Evolutionary conservation across 2,888 invertebrate species (phyloP).

Genomic region (Ctena decussata): DNA sequence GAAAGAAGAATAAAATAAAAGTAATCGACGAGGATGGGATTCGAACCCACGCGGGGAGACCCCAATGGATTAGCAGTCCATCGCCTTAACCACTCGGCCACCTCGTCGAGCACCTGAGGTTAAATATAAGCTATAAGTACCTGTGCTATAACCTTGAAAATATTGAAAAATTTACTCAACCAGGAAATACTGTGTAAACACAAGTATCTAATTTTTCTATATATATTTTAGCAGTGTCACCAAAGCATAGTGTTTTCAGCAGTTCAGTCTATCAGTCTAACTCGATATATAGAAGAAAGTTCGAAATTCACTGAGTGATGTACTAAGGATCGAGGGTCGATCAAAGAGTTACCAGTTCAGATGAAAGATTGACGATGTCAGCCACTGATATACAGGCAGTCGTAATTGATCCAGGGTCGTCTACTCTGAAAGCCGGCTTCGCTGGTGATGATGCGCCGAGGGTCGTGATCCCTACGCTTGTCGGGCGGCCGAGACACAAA

Average conservation of each 20-base stretch:
- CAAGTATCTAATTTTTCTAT: too few relatives aligned
- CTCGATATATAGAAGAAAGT: too few relatives aligned
- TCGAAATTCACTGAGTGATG: too few relatives aligned
- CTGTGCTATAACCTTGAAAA: too few relatives aligned
- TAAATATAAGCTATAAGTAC: not conserved
- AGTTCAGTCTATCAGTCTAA: too few relatives aligned
- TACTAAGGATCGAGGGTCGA: too few relatives aligned
- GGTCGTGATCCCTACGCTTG: conserved; percentile 20
- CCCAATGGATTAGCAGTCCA: conserved; percentile 17
- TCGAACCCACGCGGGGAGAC: conserved; percentile 16
- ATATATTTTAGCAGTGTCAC: too few relatives aligned
- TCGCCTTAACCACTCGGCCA: conserved; percentile 17
- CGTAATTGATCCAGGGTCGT: conserved; percentile 37
- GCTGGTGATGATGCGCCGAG: conserved; percentile 33
- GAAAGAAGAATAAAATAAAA: not conserved
- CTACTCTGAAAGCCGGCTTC: conserved; percentile 39
- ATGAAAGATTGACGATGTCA: too few relatives aligned
- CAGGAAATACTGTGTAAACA: too few relatives aligned
- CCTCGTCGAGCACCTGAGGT: not conserved
- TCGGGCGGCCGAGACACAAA: not conserved
- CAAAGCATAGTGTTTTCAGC: too few relatives aligned
- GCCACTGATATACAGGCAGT: not conserved
- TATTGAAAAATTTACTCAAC: too few relatives aligned
- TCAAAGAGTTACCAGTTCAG: too few relatives aligned
- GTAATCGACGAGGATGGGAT: conserved; percentile 7